These are phyloP conservation scores for Lysandra bellargus DNA, from an alignment of 2,888 invertebrate species.

Conservation along the genomic window DNA sequence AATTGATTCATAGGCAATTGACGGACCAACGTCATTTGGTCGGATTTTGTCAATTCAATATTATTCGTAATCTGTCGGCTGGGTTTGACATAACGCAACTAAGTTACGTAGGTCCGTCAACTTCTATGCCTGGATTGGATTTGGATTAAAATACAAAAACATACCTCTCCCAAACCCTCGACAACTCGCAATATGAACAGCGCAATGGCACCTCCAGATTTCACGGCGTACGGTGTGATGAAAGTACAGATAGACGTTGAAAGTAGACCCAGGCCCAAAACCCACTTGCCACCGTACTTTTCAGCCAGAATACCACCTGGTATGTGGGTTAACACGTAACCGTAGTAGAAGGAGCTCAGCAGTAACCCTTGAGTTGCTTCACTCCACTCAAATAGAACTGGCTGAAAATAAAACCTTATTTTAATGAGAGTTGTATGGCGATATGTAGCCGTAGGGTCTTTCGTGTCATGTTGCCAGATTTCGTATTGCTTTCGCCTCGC, in stretches of 20 bases:
- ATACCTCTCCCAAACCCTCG: slow-evolving; percentile 84
- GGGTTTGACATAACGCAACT: no score
- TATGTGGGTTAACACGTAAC: slow-evolving; percentile 90
- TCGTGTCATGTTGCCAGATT: no score
- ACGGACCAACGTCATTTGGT: no score
- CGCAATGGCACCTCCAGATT: slow-evolving; percentile 75
- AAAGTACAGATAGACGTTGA: slow-evolving; percentile 90
- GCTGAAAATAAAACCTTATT: slow-evolving; percentile 34
- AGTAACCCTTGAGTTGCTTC: slow-evolving; percentile 87
- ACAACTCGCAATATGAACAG: slow-evolving; percentile 79
- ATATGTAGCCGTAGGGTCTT: no score
- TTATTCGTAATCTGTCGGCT: no score
- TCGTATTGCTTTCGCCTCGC: no score
- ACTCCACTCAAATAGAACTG: slow-evolving; percentile 82
- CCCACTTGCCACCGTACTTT: slow-evolving; percentile 91
- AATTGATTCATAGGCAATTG: no score
- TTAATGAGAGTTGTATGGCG: no score
- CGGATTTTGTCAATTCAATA: no score
- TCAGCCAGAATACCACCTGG: slow-evolving; percentile 92
- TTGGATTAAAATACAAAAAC: slow-evolving; percentile 39
- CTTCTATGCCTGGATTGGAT: no score
- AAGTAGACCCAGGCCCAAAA: slow-evolving; percentile 88
- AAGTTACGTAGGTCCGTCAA: no score
- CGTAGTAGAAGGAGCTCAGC: slow-evolving; percentile 91
- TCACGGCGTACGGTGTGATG: slow-evolving; percentile 87